Base-by-base conservation (phyloP, 2,888 invertebrate genomes). In the Sericinus montela region DNA sequence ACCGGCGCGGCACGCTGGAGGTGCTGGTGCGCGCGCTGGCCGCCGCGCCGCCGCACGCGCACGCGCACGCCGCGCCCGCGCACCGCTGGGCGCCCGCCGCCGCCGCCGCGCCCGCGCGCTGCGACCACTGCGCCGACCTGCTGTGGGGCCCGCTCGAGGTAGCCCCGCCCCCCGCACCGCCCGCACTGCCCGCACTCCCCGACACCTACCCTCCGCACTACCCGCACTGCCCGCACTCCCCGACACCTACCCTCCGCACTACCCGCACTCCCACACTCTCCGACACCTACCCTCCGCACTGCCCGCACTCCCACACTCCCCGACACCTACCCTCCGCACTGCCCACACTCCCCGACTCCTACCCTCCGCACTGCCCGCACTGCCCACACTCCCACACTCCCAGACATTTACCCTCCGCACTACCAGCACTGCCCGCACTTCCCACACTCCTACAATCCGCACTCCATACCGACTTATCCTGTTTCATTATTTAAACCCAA, bases 71-170 rank as follows among this genome's bases (percentile, higher is more conserved):
- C 38, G 86, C 63, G 87, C 90, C 95, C 59, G 89, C 94, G 54
- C 70, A 67, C 61, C 65, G 71, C 57, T 67, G 67, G 92, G 95
- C 57, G 95, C 94, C 80, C 96, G 96, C 84, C 91, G 56, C 72
- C 91, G 92, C 59, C 69, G 91, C 95, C 60, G 97, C 97, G 74
- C 97, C 97, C 75, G 94, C 95, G 75, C 95, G 95, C 65, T 98
- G 98, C 83, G 97, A 97, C 89, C 93, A 94, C 67, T 98, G 98
- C 84, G 93, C 93, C 28, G 95, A 95, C 74, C 91, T 97, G 53
- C 90, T 98, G 41, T 98, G 97, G 97, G 97, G 97, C 10, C 95
- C 97, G 45, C 95, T 97, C 45, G 95, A 95, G 89, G 94, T 93
- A 59, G n/a, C n/a, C n/a, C n/a, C n/a, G 92, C 69, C 96, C 93